Percentiles rank a stretch among this genome's conserved stretches.
phyloP scores from a whole-genome alignment of 1,140 invertebrate species.

The Phenacoccus solenopsis region DNA sequence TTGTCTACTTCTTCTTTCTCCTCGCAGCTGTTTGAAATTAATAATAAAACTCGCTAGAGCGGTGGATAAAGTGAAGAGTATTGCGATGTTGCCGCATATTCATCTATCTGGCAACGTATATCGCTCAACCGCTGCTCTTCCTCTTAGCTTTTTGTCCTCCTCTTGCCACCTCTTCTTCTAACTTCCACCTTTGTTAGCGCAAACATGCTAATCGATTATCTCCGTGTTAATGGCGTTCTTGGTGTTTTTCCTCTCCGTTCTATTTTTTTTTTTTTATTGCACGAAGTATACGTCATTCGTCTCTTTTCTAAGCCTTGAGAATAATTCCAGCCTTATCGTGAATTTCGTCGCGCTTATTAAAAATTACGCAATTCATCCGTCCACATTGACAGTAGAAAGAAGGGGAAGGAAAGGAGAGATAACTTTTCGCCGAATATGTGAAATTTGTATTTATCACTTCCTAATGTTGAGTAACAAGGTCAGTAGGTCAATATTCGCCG shows the following conservation, averaged over 20 bases:
- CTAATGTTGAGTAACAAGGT: not conserved
- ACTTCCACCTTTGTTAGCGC: not conserved
- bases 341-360: conserved; percentile 6
- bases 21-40: not conserved
- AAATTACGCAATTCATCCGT: conserved; percentile 6
- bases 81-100: not conserved
- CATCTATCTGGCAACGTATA: not conserved
- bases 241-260: not conserved
- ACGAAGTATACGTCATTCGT: not conserved
- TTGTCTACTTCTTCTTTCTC: not conserved
- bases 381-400: not conserved
- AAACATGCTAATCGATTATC: conserved; percentile 12
- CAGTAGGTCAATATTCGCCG: not conserved
- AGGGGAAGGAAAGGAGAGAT: not conserved
- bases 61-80: not conserved
- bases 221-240: conserved; percentile 16
- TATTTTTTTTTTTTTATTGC: not conserved
- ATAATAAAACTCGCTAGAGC: not conserved
- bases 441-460: not conserved
- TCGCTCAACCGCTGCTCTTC: not conserved
- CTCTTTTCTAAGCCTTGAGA: not conserved
- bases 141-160: not conserved
- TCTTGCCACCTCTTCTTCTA: not conserved
- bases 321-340: not conserved
- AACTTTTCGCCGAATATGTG: not conserved